Percentiles rank a stretch among this genome's conserved stretches.
Conservation (phyloP, 1,140 invertebrate genomes). For the Bombus difficillimus region DNA sequence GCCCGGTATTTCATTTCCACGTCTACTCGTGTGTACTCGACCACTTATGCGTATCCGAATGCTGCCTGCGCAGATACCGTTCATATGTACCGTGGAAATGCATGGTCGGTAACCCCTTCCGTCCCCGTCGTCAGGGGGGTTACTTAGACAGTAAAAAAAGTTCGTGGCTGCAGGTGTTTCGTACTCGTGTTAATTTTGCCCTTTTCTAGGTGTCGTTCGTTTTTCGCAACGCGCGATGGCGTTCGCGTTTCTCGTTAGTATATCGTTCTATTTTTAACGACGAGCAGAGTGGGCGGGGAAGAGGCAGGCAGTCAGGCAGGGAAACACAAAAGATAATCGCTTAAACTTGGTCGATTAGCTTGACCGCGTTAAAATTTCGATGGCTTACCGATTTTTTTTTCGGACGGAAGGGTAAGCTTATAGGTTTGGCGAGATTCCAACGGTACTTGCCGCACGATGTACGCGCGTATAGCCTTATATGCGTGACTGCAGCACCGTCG, state of each 20-base stretch:
- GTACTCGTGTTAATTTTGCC: slow-evolving; percentile 36
- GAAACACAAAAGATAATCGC: no score
- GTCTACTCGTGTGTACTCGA: slow-evolving; percentile 47
- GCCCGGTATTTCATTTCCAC: slow-evolving; percentile 48
- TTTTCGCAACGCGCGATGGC: background rate
- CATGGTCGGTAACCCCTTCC: background rate
- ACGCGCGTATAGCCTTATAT: background rate
- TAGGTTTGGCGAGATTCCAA: slow-evolving; percentile 32
- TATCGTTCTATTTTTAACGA: background rate
- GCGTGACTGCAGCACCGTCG: slow-evolving; percentile 19
- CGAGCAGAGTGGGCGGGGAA: background rate
- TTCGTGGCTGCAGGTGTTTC: slow-evolving; percentile 2
- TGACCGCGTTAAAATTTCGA: background rate
- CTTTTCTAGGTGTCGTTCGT: no score
- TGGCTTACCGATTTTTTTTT: slow-evolving; percentile 15
- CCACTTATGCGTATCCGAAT: slow-evolving; percentile 51
- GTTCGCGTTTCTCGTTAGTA: background rate
- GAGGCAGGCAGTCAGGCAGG: no score
- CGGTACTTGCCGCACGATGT: background rate
- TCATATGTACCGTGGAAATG: slow-evolving; percentile 25
- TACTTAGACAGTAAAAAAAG: slow-evolving; percentile 21
- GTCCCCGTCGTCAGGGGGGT: background rate
- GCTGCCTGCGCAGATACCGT: slow-evolving; percentile 47
- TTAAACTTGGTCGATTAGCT: background rate
- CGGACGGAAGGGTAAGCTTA: slow-evolving; percentile 11